Evolutionary conservation across 2,113 vertebrate genomes (phyloP).

Genomic region (Petrocephalus zakoni): DNA sequence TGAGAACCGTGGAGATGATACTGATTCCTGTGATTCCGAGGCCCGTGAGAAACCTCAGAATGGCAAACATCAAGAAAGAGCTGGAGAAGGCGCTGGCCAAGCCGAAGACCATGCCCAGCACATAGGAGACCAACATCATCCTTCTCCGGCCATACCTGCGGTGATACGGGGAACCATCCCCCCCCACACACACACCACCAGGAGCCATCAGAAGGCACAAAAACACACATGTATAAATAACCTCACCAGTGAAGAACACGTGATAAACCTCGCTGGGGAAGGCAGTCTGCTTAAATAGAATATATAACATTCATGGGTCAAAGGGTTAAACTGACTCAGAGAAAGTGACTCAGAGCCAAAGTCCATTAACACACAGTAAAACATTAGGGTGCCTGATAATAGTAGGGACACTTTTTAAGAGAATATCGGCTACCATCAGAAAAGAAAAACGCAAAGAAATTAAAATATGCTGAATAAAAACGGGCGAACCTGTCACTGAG

Average conservation of each 20-base stretch:
- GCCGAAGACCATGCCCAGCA: constrained; percentile 36
- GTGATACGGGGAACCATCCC: not conserved
- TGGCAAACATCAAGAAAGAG: constrained; percentile 45
- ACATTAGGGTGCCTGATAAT: not conserved
- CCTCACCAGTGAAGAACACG: not conserved
- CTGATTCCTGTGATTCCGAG: constrained; percentile 51
- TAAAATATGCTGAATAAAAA: not conserved
- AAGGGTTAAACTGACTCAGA: no score
- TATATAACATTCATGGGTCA: no score
- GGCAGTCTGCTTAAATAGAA: no score
- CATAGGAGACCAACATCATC: constrained; percentile 47
- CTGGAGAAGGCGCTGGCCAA: constrained; percentile 47
- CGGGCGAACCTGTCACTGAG: constrained; percentile 72
- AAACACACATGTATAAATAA: not conserved
- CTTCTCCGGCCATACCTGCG: constrained; percentile 53
- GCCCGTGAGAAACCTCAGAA: constrained; percentile 57
- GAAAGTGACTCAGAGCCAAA: not conserved
- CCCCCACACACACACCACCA: no score
- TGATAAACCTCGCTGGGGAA: no score
- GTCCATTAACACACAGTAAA: not conserved
- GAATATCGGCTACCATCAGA: not conserved
- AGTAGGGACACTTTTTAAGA: not conserved
- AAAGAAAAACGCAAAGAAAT: not conserved
- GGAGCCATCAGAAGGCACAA: not conserved
- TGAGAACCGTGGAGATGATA: constrained; percentile 46